These are phyloP conservation scores for Bedellia somnulentella DNA, from an alignment of 2,888 invertebrate genomes.

Conservation along the genomic window DNA sequence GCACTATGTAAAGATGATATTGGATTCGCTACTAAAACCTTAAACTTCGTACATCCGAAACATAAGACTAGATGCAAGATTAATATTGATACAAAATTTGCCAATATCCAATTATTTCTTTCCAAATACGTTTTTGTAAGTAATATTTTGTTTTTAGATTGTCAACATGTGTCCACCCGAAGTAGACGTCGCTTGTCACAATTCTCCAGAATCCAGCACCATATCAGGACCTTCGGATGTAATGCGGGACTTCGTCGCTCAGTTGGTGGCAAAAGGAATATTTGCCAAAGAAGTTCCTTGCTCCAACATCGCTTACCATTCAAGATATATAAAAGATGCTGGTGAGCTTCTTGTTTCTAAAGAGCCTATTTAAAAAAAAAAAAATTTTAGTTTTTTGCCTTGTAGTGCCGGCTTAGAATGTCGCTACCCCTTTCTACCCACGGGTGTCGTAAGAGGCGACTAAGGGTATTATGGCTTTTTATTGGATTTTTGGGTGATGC, in stretches of 20 bases:
- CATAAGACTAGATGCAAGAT: too few relatives aligned
- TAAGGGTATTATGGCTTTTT: too few relatives aligned
- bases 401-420: too few relatives aligned
- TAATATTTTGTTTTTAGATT: too few relatives aligned
- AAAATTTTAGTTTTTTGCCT: too few relatives aligned
- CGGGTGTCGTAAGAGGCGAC: too few relatives aligned
- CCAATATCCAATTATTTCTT: not conserved
- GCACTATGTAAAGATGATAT: too few relatives aligned
- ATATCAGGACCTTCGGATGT: slow-evolving; percentile 68
- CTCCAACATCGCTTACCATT: slow-evolving; percentile 82
- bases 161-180: slow-evolving; percentile 33
- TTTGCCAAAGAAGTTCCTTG: slow-evolving; percentile 33
- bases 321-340: slow-evolving; percentile 68
- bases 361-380: not conserved
- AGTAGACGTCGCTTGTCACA: slow-evolving; percentile 73
- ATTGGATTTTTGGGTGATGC: too few relatives aligned
- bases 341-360: slow-evolving; percentile 13
- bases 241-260: slow-evolving; percentile 49
- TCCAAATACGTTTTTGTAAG: not conserved
- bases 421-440: too few relatives aligned
- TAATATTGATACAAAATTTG: too few relatives aligned
- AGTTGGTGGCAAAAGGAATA: slow-evolving; percentile 19
- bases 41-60: too few relatives aligned
- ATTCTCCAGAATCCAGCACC: slow-evolving; percentile 70
- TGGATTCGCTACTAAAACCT: too few relatives aligned